Base-by-base conservation (phyloP, 2,797 vertebrate species). In the Aeoliscus strigatus region DNA sequence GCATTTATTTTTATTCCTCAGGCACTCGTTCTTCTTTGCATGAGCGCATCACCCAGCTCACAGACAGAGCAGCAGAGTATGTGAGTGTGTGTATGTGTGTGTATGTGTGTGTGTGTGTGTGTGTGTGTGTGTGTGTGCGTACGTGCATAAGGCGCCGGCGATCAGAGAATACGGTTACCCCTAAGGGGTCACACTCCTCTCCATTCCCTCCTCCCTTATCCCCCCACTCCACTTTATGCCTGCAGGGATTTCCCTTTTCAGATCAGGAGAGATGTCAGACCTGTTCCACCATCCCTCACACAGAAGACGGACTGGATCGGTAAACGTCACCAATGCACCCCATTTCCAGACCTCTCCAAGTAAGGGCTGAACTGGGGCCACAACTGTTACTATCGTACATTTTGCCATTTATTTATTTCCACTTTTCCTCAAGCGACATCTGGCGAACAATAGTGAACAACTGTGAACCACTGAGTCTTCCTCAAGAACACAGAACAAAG, bases 231-330 rank as follows among this genome's bases (percentile, higher is more conserved):
- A 21, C 72, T 62, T 44, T 24, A 41, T 39, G 74, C 76, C 84
- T 83, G 66, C 74, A 76, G 82, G 81, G 82, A 87, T 73, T 83
- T 85, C 67, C 66, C 71, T 86, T 83, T 80, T 84, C 71, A 86
- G 77, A 81, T 81, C 78, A 73, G 73, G 64, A 81, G 77, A 81
- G 77, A 83, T 80, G 81, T 77, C 69, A 86, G 72, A 72, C 66
- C 56, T 69, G 70, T 70, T 80, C 77, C 62, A 73, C 63, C 68
- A 79, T 73, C 62, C 60, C 57, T 74, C 73, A 73, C 60, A 69
- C 37, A 51, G 50, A 75, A 60, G 50, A 39, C 41, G 55, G 67
- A 65, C 72, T 63, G n/a, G 27, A 29, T 29, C 38, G 35, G 65
- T 52, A 54, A 51, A 61, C 43, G 47, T 57, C 50, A 63, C 41